phyloP scores from a whole-genome alignment of 2,797 vertebrate species.

The Somateria mollissima region DNA sequence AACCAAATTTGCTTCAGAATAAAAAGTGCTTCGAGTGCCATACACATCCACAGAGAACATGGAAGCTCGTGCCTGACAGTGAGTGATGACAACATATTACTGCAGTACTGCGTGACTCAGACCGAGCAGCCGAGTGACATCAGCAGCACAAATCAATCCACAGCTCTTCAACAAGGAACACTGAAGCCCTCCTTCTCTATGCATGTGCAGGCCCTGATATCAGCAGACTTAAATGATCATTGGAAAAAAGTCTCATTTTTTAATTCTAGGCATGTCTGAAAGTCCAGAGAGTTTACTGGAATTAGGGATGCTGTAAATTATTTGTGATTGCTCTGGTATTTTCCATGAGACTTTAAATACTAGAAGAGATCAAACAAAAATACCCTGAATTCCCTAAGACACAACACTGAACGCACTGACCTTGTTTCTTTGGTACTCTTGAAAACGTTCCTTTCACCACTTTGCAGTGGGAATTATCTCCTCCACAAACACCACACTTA shows the following conservation, averaged over 20 bases:
- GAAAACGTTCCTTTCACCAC: constrained; percentile 92
- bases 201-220: neutral
- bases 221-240: neutral
- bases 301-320: neutral
- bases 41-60: neutral
- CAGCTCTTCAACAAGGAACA: neutral
- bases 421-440: constrained; percentile 88
- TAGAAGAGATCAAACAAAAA: neutral
- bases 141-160: neutral
- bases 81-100: neutral
- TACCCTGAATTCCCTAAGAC: neutral
- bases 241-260: neutral
- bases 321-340: neutral
- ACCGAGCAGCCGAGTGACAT: neutral
- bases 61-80: neutral
- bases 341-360: neutral
- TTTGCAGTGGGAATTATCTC: constrained; percentile 93
- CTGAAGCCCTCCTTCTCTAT: neutral
- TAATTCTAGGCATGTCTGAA: neutral
- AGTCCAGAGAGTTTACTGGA: neutral
- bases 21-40: neutral
- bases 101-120: neutral
- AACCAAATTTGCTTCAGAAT: neutral
- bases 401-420: constrained; percentile 65
- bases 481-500: constrained; percentile 95